phyloP scores from a whole-genome alignment of 2,888 invertebrate species.

The Caenorhabditis zanzibari region DNA sequence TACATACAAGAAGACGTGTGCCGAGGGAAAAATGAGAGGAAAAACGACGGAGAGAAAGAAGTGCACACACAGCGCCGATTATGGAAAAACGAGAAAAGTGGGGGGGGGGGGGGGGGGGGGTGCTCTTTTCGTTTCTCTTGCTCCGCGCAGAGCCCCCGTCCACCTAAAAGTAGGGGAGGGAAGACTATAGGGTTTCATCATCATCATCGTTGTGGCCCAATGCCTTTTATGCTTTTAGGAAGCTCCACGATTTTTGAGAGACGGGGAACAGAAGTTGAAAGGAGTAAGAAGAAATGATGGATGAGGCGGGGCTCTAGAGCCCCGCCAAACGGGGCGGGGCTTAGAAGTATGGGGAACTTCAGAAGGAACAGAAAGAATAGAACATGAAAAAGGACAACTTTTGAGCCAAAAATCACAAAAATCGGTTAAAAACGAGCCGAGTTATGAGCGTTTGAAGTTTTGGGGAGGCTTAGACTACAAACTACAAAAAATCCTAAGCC shows the following conservation, averaged over 20 bases:
- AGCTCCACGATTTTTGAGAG: no score
- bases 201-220: not conserved
- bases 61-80: constrained; percentile 45
- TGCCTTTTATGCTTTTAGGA: no score
- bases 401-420: not conserved
- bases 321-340: no score
- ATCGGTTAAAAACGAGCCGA: not conserved
- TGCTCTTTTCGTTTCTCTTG: no score
- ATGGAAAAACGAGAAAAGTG: constrained; percentile 50
- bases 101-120: not conserved
- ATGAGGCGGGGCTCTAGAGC: no score
- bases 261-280: no score
- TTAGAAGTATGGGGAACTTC: no score
- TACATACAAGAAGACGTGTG: constrained; percentile 5
- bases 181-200: constrained; percentile 58
- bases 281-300: no score
- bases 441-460: not conserved
- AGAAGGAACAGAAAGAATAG: no score
- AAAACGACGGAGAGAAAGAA: not conserved
- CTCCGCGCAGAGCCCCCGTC: no score
- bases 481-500: no score
- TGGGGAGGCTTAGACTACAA: no score
- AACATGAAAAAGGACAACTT: not conserved
- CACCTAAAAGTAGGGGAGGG: not conserved
- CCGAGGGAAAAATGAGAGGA: not conserved